Evolutionary conservation across 2,888 invertebrate genomes (phyloP).

Genomic region (Agriopis marginaria): DNA sequence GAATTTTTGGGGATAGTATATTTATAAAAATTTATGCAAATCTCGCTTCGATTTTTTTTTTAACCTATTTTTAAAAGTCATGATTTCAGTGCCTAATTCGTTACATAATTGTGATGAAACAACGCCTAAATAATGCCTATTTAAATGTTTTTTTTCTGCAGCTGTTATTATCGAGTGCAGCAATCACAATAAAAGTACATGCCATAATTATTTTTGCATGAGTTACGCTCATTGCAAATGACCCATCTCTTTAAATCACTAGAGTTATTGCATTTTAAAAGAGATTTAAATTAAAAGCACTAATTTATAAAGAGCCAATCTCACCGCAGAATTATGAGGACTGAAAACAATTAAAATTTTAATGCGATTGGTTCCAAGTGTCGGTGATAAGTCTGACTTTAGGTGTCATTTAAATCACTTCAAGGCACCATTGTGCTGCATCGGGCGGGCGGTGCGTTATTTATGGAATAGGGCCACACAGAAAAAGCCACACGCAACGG

Average conservation of each 20-base stretch:
- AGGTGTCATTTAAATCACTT: conserved; percentile 63
- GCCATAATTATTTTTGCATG: conserved; percentile 17
- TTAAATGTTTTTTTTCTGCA: not conserved
- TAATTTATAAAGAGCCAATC: conserved; percentile 40
- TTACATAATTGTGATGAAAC: too few relatives aligned
- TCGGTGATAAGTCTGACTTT: conserved; percentile 61
- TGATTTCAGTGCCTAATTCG: too few relatives aligned
- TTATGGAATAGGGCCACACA: conserved; percentile 33
- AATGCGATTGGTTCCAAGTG: conserved; percentile 55
- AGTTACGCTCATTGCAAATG: conserved; percentile 27
- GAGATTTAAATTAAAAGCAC: conserved; percentile 40
- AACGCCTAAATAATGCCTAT: too few relatives aligned
- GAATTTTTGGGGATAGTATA: too few relatives aligned
- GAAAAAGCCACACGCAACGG: conserved; percentile 17
- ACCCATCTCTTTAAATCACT: conserved; percentile 29
- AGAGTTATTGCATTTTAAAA: conserved; percentile 45
- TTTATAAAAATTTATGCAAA: too few relatives aligned
- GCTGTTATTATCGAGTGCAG: not conserved
- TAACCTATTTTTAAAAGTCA: too few relatives aligned
- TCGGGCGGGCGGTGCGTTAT: conserved; percentile 42
- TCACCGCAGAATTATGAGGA: conserved; percentile 64
- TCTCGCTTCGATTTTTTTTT: too few relatives aligned
- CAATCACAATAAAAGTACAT: conserved; percentile 17
- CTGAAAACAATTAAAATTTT: conserved; percentile 75
- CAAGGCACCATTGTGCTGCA: conserved; percentile 22